Conservation (phyloP, 2,888 invertebrate species). For the Ctena decussata region DNA sequence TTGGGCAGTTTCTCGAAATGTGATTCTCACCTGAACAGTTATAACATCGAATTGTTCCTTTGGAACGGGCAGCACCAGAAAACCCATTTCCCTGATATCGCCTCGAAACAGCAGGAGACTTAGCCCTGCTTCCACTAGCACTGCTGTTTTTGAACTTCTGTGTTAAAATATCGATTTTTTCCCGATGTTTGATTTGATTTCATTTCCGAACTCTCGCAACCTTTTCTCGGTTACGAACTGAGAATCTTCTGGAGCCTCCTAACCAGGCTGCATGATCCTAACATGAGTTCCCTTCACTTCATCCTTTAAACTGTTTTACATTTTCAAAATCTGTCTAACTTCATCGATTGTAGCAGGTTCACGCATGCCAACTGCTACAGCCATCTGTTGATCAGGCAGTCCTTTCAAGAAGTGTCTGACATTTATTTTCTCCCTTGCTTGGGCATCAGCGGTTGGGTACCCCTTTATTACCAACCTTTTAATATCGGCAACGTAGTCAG, state of each 20-base stretch:
- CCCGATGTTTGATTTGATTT: slow-evolving; percentile 27
- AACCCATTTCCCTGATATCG: background rate
- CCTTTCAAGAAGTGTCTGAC: slow-evolving; percentile 56
- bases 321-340: slow-evolving; percentile 43
- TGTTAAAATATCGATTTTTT: slow-evolving; percentile 3
- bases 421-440: slow-evolving; percentile 52
- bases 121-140: background rate
- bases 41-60: slow-evolving; percentile 5
- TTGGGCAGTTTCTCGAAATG: slow-evolving; percentile 21
- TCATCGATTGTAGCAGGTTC: slow-evolving; percentile 56
- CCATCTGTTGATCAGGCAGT: slow-evolving; percentile 39
- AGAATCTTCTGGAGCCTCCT: background rate
- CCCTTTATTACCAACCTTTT: too few species aligned
- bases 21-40: slow-evolving; percentile 15
- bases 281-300: slow-evolving; percentile 25
- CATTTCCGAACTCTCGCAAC: slow-evolving; percentile 13
- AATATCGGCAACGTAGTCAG: too few species aligned
- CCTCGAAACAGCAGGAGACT: background rate
- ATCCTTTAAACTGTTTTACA: slow-evolving; percentile 51
- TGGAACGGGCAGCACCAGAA: background rate
- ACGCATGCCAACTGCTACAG: slow-evolving; percentile 54
- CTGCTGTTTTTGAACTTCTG: background rate
- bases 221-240: slow-evolving; percentile 34
- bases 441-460: too few species aligned
- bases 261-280: background rate